phyloP scores from a whole-genome alignment of 2,888 invertebrate genomes.

The Xestia ashworthii region DNA sequence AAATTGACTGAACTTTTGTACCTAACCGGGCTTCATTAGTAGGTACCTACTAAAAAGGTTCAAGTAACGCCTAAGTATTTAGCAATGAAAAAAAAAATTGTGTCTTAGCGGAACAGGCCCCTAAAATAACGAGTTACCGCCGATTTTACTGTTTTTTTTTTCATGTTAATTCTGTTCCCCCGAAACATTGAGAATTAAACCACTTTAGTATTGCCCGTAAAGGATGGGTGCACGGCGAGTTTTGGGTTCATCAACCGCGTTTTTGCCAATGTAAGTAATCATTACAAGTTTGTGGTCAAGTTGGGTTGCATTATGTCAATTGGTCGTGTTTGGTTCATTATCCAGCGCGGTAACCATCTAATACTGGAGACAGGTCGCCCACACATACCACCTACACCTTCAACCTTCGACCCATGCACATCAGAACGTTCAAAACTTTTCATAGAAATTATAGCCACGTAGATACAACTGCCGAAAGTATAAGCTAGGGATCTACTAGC shows the following conservation, averaged over 20 bases:
- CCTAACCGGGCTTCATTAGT: too few relatives aligned
- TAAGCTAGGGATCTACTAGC: not conserved
- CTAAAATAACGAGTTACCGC: not conserved
- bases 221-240: not conserved
- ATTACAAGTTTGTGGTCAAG: not conserved
- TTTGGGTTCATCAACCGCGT: not conserved
- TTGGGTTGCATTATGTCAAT: not conserved
- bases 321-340: not conserved
- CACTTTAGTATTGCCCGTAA: too few relatives aligned
- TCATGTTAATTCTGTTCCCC: too few relatives aligned
- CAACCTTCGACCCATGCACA: not conserved
- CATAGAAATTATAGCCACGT: not conserved
- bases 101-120: too few relatives aligned
- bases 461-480: not conserved
- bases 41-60: too few relatives aligned
- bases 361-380: not conserved
- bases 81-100: not conserved
- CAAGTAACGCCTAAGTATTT: too few relatives aligned
- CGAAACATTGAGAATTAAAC: too few relatives aligned
- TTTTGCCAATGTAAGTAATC: not conserved
- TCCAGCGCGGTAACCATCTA: not conserved
- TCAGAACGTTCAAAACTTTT: not conserved
- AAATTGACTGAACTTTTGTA: too few relatives aligned
- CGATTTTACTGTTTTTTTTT: not conserved
- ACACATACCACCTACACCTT: too few relatives aligned